Percentiles rank a stretch among this genome's conserved stretches.
These are phyloP conservation scores for Vanessa atalanta DNA, from an alignment of 1,140 invertebrate species.

Conservation along the genomic window DNA sequence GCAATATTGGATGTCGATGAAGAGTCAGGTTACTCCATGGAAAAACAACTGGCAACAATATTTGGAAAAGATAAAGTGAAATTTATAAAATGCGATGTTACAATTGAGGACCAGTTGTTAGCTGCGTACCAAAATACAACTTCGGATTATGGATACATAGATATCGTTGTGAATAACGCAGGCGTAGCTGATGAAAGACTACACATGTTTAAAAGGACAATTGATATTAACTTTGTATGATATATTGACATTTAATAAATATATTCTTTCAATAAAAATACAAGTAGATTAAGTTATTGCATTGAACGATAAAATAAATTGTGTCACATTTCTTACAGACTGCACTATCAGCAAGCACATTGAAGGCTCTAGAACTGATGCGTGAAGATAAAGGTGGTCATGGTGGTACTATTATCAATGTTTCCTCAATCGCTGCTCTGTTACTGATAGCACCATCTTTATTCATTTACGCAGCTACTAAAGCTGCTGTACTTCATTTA, in stretches of 20 bases:
- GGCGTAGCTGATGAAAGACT: constrained; percentile 64
- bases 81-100: constrained; percentile 83
- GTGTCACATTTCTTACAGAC: constrained; percentile 41
- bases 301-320: constrained; percentile 1
- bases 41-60: constrained; percentile 39
- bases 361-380: constrained; percentile 76
- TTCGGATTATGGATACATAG: constrained; percentile 79
- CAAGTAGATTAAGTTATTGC: neutral
- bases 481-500: constrained; percentile 82
- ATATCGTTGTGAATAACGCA: constrained; percentile 86
- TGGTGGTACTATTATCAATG: constrained; percentile 84
- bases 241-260: no score
- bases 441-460: constrained; percentile 45
- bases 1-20: constrained; percentile 19
- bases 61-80: constrained; percentile 46
- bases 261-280: neutral
- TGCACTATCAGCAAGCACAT: constrained; percentile 49
- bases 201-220: constrained; percentile 44
- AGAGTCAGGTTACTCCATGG: constrained; percentile 1
- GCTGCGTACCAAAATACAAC: constrained; percentile 81
- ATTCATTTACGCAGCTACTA: constrained; percentile 84
- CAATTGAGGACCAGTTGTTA: constrained; percentile 81
- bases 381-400: constrained; percentile 79
- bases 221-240: constrained; percentile 56
- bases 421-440: constrained; percentile 82